Evolutionary conservation across 2,113 vertebrate species (phyloP).

Genomic region (Gasterosteus aculeatus): DNA sequence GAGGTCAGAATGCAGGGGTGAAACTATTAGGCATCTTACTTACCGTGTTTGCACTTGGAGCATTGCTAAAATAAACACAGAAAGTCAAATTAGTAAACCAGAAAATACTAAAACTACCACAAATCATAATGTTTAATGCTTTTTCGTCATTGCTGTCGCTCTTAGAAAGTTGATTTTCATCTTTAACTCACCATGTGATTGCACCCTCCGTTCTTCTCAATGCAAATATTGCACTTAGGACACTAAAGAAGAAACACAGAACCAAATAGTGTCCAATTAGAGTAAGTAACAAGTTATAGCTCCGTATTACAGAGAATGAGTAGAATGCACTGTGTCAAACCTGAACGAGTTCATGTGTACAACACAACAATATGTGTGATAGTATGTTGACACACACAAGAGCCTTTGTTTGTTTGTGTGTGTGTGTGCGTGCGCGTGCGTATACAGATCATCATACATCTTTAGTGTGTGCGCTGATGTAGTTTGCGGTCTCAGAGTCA

Average conservation of each 20-base stretch:
- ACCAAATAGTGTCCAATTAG: neutral
- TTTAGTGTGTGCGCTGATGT: slow-evolving; percentile 99
- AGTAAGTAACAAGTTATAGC: neutral
- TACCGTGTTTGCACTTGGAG: slow-evolving; percentile 99
- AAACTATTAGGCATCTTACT: slow-evolving; percentile 47
- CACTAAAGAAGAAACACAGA: slow-evolving; percentile 81
- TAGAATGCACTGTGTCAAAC: neutral
- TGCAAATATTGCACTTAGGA: slow-evolving; percentile 99
- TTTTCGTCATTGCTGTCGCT: slow-evolving; percentile 39
- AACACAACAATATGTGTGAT: neutral
- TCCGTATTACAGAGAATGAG: neutral
- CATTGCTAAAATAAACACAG: slow-evolving; percentile 91
- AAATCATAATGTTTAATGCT: neutral
- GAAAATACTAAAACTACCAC: neutral
- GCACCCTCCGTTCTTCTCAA: slow-evolving; percentile 99
- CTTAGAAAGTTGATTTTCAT: slow-evolving; percentile 25
- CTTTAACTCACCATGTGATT: slow-evolving; percentile 97
- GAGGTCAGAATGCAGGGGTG: neutral
- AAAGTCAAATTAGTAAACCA: slow-evolving; percentile 19
- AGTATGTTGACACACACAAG: neutral
- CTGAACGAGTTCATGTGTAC: neutral
- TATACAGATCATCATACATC: slow-evolving; percentile 84
- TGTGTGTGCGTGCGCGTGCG: neutral
- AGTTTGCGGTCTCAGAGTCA: slow-evolving; percentile 99
- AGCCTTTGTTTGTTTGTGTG: neutral